Base-by-base conservation (phyloP, 2,888 invertebrate genomes). In the Eupeodes latifasciatus region DNA sequence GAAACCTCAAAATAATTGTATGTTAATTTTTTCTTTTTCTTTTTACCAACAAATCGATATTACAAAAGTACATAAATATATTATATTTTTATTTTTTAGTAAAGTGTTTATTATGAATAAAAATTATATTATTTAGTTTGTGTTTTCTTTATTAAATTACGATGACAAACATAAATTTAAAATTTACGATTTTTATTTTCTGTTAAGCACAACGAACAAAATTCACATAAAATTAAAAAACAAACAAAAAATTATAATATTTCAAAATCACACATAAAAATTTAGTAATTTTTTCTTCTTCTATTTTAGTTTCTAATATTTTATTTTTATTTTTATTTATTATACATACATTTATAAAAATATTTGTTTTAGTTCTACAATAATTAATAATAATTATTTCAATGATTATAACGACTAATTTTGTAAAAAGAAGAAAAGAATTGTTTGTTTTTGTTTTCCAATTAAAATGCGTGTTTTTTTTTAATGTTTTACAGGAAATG, bases 11-110 rank as follows among this genome's bases (percentile, higher is more conserved):
- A 57, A 77, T 55, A 12, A 57, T 49, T 53, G 11, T 40, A 0
- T 69, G 11, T 74, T 72, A 16, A 5, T 66, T n/a, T 49, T 49
- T 67, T 27, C 66, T 51, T 47, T 49, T 62, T 53, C n/a, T n/a
- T 9, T 67, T 62, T 27, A 61, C 59, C 55, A 87, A 74, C 67
- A 74, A 61, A 64, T 80, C 49, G 72, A 74, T 77, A 10, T 84
- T 87, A 87, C 80, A 87, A 87, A 87, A 87, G 84, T 84, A 87
- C 87, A 84, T 82, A 87, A 87, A 77, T 87, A 83, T 82, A 87
- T 27, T 27, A 27, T 27, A 27, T 27, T 27, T 74, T 76, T 44
- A 64, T 27, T 77, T 67, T 16, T 61, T 79, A 62, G 49, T 71
- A 55, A 80, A 72, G 5, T 64, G 5, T 79, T 72, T 64, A 72